Conservation (phyloP, 2,113 vertebrate species). For the Anhinga rufa region DNA sequence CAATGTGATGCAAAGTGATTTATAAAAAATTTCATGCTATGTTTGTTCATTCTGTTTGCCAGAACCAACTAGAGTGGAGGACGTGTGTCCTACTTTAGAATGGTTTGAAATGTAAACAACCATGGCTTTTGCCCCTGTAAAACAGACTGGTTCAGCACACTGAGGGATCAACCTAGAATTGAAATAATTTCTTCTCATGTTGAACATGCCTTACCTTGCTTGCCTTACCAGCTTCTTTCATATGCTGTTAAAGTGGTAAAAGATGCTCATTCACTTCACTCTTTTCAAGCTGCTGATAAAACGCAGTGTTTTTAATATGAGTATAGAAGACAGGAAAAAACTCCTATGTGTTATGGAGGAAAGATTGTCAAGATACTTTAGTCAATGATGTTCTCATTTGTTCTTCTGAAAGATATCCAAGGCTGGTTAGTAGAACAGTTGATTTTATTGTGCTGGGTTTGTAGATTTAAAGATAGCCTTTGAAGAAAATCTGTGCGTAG, state of each 20-base stretch:
- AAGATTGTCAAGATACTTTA: background rate
- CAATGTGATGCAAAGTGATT: background rate
- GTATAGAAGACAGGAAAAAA: background rate
- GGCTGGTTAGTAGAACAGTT: background rate
- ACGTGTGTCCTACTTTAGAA: background rate
- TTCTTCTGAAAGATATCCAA: background rate
- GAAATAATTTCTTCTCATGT: background rate
- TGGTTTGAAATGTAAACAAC: background rate
- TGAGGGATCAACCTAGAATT: background rate
- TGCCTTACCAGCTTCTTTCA: background rate
- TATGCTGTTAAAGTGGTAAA: background rate
- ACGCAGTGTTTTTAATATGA: background rate
- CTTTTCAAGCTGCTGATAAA: slow-evolving; percentile 7
- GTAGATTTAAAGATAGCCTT: background rate
- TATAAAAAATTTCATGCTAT: background rate
- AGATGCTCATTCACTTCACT: background rate
- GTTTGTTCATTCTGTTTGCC: background rate
- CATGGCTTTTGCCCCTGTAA: background rate
- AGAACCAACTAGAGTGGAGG: background rate
- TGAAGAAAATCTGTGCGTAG: background rate
- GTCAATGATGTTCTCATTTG: background rate
- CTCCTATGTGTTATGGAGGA: background rate
- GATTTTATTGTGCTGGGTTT: slow-evolving; percentile 6
- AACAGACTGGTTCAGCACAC: background rate
- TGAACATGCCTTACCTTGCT: background rate